These are phyloP conservation scores for Zelostemma sp. DNA, from an alignment of 1,140 invertebrate genomes.

Conservation along the genomic window DNA sequence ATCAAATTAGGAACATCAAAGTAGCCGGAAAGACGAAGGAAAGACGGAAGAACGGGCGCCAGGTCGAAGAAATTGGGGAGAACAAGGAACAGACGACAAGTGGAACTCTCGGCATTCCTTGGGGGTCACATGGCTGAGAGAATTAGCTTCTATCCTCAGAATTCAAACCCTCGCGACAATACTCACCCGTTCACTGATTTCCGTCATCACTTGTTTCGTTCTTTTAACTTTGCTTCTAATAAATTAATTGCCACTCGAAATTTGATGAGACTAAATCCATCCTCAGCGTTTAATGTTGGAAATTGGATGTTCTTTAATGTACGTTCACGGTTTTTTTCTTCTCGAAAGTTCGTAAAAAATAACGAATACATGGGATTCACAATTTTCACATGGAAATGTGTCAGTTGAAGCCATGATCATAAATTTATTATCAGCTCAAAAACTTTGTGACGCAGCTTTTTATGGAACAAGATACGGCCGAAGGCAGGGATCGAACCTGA, in stretches of 20 bases:
- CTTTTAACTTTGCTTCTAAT: constrained; percentile 1
- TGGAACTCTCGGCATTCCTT: constrained; percentile 59
- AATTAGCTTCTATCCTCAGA: constrained; percentile 69
- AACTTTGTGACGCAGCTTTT: too few relatives aligned
- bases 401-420: too few relatives aligned
- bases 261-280: constrained; percentile 2
- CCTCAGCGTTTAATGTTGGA: too few relatives aligned
- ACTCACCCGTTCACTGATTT: constrained; percentile 36
- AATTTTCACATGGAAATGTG: too few relatives aligned
- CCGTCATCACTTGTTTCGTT: constrained; percentile 23
- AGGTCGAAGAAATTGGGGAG: constrained; percentile 28
- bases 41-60: constrained; percentile 52
- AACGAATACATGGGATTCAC: too few relatives aligned
- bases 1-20: constrained; percentile 72
- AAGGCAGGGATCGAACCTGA: too few relatives aligned
- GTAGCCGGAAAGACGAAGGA: constrained; percentile 60
- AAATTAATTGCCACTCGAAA: not conserved
- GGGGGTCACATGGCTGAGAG: constrained; percentile 59
- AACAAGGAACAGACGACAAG: constrained; percentile 22
- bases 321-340: too few relatives aligned
- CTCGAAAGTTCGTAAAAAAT: too few relatives aligned
- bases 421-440: too few relatives aligned
- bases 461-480: too few relatives aligned
- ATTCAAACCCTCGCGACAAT: constrained; percentile 67
- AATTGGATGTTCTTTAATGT: too few relatives aligned